phyloP scores from a whole-genome alignment of 23 tunicate genomes.

The Diplosoma virens region DNA sequence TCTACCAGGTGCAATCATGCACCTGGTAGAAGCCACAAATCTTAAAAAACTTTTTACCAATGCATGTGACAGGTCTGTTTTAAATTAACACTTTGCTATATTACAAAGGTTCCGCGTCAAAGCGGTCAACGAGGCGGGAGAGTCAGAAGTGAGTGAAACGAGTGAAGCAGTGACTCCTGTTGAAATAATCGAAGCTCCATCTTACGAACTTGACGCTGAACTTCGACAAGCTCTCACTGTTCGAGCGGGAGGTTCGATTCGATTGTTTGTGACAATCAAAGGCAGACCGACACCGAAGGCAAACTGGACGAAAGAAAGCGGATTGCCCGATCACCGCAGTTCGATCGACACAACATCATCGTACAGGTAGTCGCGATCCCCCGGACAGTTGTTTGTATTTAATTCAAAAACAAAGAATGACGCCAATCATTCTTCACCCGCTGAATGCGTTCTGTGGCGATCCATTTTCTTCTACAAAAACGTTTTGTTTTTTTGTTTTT shows the following conservation, averaged over 20 bases:
- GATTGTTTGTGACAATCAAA: constrained; percentile 62
- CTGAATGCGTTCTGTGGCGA: no score
- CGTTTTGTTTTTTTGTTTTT: no score
- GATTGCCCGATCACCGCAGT: constrained; percentile 61
- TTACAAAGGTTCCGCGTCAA: constrained; percentile 78
- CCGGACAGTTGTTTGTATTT: no score
- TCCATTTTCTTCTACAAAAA: no score
- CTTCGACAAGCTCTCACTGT: constrained; percentile 74
- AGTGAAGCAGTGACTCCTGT: constrained; percentile 58
- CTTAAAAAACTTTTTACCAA: no score
- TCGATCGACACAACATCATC: constrained; percentile 76
- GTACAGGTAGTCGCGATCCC: constrained; percentile 55
- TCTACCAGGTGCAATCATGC: no score
- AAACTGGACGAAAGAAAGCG: constrained; percentile 94
- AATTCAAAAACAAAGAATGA: no score
- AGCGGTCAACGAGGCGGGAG: constrained; percentile 73
- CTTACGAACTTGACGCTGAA: constrained; percentile 81
- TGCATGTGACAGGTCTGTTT: no score
- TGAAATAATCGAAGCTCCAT: constrained; percentile 75
- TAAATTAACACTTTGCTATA: no score
- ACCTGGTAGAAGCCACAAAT: no score
- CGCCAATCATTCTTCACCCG: no score
- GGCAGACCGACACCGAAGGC: constrained; percentile 83
- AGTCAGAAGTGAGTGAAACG: constrained; percentile 72
- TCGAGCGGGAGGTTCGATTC: constrained; percentile 72